Evolutionary conservation across 2,797 vertebrate genomes (phyloP), one percentile per base, ranked within the genome.

Genomic region (Ciconia nigra): DNA sequence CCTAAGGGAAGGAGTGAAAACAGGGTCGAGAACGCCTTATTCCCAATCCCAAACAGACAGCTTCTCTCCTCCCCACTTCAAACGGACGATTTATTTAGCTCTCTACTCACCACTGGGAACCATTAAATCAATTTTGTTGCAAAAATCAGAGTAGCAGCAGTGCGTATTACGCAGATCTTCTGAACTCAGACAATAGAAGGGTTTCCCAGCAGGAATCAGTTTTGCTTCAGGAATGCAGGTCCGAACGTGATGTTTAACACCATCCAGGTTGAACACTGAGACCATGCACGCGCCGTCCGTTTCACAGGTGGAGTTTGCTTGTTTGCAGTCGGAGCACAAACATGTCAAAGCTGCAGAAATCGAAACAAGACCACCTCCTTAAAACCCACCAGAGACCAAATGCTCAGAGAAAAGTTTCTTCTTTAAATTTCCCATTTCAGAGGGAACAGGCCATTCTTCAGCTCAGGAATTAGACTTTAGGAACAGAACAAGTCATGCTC

Each of bases 231-330:
- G 98, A 94, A 99, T 99, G 97, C 99, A 99, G 95, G 99, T 98
- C 80, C 99, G 98, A 15, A 99, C 98, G 1, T 99, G 99, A 89
- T 99, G 98, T 86, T 99, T 98, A 85, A 98, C 98, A 3, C 99
- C 99, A 1, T 99, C 95, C 89, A 98, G 98, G 97, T 98, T 98
- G 97, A 98, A 99, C 16, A 99, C 99, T 2, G 99, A 99, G 86
- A 99, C 99, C 99, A 99, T 99, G 98, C 99, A 99, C 72, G 99
- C 99, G 1, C 99, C 99, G 49, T 99, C 99, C 1, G 99, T 99
- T 96, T 99, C 99, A 5, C 99, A 99, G 20, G 99, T 99, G 96
- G 98, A 99, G 95, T 99, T 99, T 2, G 98, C 98, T 97, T 99
- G 99, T 83, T 99, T 98, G 97, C 99, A 99, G 96, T 98, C 98